Conservation (phyloP, 2,888 invertebrate species). For the Nomada goodeniana region DNA sequence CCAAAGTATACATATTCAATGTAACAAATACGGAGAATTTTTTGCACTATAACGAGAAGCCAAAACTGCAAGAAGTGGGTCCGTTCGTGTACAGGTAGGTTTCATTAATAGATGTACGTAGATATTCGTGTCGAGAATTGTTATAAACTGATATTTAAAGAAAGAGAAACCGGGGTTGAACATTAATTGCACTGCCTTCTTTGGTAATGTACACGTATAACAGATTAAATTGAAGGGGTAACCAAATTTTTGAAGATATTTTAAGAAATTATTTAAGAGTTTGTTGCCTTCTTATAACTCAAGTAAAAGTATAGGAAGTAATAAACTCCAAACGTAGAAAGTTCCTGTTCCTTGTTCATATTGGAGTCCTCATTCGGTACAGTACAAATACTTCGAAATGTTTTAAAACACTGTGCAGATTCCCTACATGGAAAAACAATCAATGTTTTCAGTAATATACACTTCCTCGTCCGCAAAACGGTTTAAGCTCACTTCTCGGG, state of each 20-base stretch:
- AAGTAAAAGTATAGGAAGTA: neutral
- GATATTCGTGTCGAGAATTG: neutral
- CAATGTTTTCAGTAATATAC: neutral
- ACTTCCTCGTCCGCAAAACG: neutral
- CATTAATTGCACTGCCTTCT: neutral
- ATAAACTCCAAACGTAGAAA: neutral
- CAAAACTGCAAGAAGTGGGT: slow-evolving; percentile 92
- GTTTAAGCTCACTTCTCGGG: neutral
- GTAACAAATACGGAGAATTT: slow-evolving; percentile 94
- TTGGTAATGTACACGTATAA: neutral
- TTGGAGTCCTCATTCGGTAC: neutral
- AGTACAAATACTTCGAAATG: neutral
- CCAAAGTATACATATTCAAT: slow-evolving; percentile 95
- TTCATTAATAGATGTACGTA: neutral
- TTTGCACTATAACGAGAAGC: slow-evolving; percentile 91
- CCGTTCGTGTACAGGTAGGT: slow-evolving; percentile 94
- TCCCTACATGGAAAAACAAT: neutral
- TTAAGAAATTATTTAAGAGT: neutral
- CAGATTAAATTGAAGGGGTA: neutral
- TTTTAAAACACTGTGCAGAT: neutral
- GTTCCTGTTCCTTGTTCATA: neutral
- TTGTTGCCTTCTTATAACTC: neutral
- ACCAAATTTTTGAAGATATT: neutral
- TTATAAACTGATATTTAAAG: neutral
- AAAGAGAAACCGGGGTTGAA: neutral